Percentiles rank a stretch among this genome's conserved stretches.
Evolutionary conservation across 1,140 invertebrate species (phyloP).

Genomic region (Listronotus oregonensis): DNA sequence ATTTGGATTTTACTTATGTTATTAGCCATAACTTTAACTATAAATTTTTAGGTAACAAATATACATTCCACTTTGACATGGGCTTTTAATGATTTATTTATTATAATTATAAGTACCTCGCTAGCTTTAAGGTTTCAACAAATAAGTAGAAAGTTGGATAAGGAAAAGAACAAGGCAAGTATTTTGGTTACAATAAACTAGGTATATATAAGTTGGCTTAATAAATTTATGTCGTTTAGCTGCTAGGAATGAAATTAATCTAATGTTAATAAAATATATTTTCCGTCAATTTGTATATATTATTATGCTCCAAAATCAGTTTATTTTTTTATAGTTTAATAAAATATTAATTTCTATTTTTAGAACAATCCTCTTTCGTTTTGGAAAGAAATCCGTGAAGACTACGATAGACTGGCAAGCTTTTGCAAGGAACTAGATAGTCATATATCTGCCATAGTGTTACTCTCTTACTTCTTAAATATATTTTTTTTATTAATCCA

Average conservation of each 20-base stretch:
- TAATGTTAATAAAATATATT: too few species aligned
- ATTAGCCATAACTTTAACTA: too few species aligned
- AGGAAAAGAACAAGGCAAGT: conserved; percentile 23
- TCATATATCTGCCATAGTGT: conserved; percentile 62
- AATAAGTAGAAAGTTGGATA: conserved; percentile 28
- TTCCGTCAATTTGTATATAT: too few species aligned
- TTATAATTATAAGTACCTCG: conserved; percentile 40
- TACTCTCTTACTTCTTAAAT: conserved; percentile 72
- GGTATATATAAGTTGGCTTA: too few species aligned
- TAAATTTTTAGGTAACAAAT: conserved; percentile 34
- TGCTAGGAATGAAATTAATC: too few species aligned
- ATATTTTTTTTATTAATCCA: conserved; percentile 75
- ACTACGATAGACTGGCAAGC: conserved; percentile 63
- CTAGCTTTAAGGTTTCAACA: conserved; percentile 43
- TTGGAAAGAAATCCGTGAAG: conserved; percentile 64
- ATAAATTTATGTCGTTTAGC: too few species aligned
- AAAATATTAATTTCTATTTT: conserved; percentile 21
- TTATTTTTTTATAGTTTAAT: too few species aligned
- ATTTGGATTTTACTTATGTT: too few species aligned
- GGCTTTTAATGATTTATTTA: conserved; percentile 45
- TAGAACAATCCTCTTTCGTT: conserved; percentile 51
- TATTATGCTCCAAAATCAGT: too few species aligned
- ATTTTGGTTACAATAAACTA: too few species aligned
- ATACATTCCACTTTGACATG: conserved; percentile 34
- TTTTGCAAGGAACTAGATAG: conserved; percentile 64